Conservation (phyloP, 2,888 invertebrate species). For the Fabriciana adippe region DNA sequence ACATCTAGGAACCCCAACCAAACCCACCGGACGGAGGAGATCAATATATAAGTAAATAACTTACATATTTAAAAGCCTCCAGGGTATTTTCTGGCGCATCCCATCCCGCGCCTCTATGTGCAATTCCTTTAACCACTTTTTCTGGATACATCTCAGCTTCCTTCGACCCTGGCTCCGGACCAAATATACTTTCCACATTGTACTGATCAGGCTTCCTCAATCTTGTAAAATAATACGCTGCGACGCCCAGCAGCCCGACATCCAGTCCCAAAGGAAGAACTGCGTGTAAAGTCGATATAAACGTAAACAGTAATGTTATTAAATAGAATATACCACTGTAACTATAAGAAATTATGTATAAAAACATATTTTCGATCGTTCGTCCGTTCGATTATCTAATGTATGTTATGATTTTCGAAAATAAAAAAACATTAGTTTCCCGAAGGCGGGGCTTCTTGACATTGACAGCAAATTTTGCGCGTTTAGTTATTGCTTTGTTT, state of each 20-base stretch:
- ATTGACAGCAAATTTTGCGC: conserved; percentile 19
- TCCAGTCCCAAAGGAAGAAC: conserved; percentile 71
- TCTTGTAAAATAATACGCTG: conserved; percentile 64
- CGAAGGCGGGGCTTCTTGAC: conserved; percentile 41
- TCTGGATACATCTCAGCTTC: conserved; percentile 68
- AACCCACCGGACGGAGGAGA: too few relatives aligned
- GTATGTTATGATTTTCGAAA: conserved; percentile 60
- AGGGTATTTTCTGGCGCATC: conserved; percentile 92
- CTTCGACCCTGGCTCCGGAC: conserved; percentile 74
- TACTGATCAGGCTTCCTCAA: conserved; percentile 66
- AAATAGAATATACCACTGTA: conserved; percentile 56
- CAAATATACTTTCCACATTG: conserved; percentile 75
- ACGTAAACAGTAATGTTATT: conserved; percentile 52
- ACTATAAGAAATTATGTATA: conserved; percentile 53
- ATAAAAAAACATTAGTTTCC: conserved; percentile 51
- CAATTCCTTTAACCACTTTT: conserved; percentile 83
- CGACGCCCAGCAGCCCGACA: conserved; percentile 61
- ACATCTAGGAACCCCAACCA: too few relatives aligned
- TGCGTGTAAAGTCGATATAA: conserved; percentile 61
- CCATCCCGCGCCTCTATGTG: conserved; percentile 88
- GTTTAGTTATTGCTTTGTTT: conserved; percentile 14
- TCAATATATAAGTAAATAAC: conserved; percentile 45
- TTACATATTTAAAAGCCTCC: conserved; percentile 86
- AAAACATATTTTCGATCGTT: conserved; percentile 69
- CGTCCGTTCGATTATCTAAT: conserved; percentile 47